Percentiles rank a stretch among this genome's conserved stretches.
Conservation (phyloP, 2,113 vertebrate genomes). For the Scopus umbretta region DNA sequence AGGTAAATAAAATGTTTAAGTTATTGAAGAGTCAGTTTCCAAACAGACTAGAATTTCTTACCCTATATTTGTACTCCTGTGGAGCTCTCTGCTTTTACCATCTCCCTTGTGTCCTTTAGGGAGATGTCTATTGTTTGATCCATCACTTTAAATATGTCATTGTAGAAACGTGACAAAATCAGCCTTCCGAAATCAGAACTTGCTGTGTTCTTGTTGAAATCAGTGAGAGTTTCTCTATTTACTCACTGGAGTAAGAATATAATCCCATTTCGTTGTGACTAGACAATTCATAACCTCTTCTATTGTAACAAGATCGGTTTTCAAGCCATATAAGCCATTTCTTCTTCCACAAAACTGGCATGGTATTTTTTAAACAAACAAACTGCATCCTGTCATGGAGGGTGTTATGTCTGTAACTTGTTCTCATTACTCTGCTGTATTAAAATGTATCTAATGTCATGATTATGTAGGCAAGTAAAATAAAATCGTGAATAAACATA, state of each 20-base stretch:
- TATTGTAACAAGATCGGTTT: not conserved
- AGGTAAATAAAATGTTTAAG: not conserved
- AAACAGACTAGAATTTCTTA: not conserved
- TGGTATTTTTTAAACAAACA: not conserved
- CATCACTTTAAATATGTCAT: not conserved
- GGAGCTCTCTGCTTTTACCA: not conserved
- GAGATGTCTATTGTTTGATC: fast-evolving
- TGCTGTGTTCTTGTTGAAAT: not conserved
- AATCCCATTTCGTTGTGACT: not conserved
- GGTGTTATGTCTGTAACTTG: not conserved
- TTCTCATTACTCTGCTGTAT: not conserved
- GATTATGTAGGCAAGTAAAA: not conserved
- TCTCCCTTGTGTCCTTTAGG: not conserved
- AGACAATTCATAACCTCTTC: not conserved
- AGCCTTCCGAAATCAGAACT: not conserved
- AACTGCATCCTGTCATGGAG: not conserved
- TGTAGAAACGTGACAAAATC: not conserved
- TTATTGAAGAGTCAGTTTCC: not conserved
- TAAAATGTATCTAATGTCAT: not conserved
- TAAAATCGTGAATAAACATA: not conserved
- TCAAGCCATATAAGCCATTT: not conserved
- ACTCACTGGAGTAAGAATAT: not conserved
- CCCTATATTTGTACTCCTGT: not conserved
- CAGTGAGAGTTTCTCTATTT: not conserved
- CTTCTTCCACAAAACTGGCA: not conserved